Evolutionary conservation across 2,888 invertebrate species (phyloP).

Genomic region (Punctoribates punctum): DNA sequence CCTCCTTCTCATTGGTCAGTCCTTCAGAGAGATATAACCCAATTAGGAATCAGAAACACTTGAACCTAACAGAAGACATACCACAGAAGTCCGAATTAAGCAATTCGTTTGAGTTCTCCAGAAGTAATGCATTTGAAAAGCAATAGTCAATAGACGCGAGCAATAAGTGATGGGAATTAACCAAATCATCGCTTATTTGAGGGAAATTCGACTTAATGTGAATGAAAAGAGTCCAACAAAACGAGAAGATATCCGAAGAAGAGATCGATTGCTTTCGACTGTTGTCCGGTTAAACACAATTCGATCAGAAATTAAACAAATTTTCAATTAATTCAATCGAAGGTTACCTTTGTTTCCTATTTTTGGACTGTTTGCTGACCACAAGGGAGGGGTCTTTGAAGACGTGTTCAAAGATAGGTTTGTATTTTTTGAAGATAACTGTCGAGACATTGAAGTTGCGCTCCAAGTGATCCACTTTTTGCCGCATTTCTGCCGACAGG

Average conservation of each 20-base stretch:
- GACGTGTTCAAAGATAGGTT: slow-evolving; percentile 79
- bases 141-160: slow-evolving; percentile 86
- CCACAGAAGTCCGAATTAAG: slow-evolving; percentile 79
- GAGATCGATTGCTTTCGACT: slow-evolving; percentile 54
- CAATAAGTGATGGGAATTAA: slow-evolving; percentile 87
- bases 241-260: slow-evolving; percentile 78
- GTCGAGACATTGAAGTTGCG: slow-evolving; percentile 88
- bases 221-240: slow-evolving; percentile 89
- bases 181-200: slow-evolving; percentile 82
- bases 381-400: slow-evolving; percentile 68
- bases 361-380: slow-evolving; percentile 57
- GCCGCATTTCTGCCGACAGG: slow-evolving; percentile 74
- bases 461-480: slow-evolving; percentile 77
- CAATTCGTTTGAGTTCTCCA: slow-evolving; percentile 69
- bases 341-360: slow-evolving; percentile 62
- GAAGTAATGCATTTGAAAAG: slow-evolving; percentile 76
- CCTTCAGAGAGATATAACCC: slow-evolving; percentile 59
- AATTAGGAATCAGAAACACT: slow-evolving; percentile 32
- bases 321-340: slow-evolving; percentile 21
- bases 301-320: slow-evolving; percentile 50
- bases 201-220: slow-evolving; percentile 68
- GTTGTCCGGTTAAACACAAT: not conserved
- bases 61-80: slow-evolving; percentile 54
- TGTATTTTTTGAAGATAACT: slow-evolving; percentile 86
- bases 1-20: slow-evolving; percentile 65